Conservation (phyloP, 2,888 invertebrate genomes). For the Drepanosiphum platanoidis region DNA sequence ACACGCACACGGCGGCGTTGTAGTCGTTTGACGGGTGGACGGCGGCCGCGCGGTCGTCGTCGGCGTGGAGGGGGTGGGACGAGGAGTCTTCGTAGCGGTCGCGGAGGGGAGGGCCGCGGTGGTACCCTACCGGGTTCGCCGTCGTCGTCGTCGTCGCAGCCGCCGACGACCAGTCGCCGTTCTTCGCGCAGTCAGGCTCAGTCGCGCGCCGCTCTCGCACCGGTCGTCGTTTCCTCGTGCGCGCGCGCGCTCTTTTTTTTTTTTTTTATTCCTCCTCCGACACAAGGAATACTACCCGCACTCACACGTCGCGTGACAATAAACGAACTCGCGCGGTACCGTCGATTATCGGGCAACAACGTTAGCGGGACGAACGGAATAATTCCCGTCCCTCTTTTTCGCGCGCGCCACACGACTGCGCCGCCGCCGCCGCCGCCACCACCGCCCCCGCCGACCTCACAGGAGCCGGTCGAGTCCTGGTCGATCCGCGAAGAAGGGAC, state of each 20-base stretch:
- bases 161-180: constrained; percentile 44
- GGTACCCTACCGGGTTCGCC: constrained; percentile 19
- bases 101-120: not conserved
- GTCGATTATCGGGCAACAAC: too few relatives aligned
- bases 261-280: too few relatives aligned
- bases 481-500: too few relatives aligned
- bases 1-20: not conserved
- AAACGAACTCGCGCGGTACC: too few relatives aligned
- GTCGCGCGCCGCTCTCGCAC: too few relatives aligned
- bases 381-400: too few relatives aligned
- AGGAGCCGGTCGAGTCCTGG: too few relatives aligned
- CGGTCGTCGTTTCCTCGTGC: not conserved
- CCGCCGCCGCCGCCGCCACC: too few relatives aligned
- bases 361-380: too few relatives aligned
- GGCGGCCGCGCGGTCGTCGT: not conserved
- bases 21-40: constrained; percentile 25
- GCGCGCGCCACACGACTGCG: too few relatives aligned
- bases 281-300: too few relatives aligned
- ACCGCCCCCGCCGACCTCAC: not conserved
- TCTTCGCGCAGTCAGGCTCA: not conserved
- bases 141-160: constrained; percentile 1
- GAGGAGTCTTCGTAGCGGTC: not conserved
- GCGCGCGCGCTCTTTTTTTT: not conserved
- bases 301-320: too few relatives aligned
- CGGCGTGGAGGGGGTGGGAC: not conserved